Evolutionary conservation across 2,113 vertebrate genomes (phyloP).

Genomic region (Corythoichthys haematopterus): DNA sequence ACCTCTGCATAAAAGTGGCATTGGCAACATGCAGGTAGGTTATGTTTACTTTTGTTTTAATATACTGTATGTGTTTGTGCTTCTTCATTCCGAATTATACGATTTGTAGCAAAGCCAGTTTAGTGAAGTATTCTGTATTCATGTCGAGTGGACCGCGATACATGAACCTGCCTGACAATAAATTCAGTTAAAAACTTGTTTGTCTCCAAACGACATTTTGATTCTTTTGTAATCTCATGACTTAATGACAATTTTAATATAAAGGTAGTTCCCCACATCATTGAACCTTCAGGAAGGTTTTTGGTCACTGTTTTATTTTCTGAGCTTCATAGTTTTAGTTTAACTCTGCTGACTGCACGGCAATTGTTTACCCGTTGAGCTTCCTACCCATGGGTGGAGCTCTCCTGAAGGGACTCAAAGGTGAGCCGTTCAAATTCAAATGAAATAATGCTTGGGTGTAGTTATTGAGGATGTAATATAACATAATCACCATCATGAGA

Average conservation of each 20-base stretch:
- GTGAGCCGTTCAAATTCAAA: constrained; percentile 41
- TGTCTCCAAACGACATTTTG: not conserved
- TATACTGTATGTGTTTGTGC: not conserved
- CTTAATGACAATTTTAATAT: not conserved
- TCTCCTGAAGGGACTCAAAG: constrained; percentile 33
- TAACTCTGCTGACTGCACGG: constrained; percentile 37
- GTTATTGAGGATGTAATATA: constrained; percentile 12
- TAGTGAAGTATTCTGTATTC: not conserved
- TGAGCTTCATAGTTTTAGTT: constrained; percentile 17
- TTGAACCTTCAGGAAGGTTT: not conserved
- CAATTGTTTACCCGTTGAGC: constrained; percentile 31
- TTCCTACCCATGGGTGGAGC: constrained; percentile 43
- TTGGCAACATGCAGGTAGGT: constrained; percentile 44
- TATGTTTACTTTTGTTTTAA: constrained; percentile 8
- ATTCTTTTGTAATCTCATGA: not conserved
- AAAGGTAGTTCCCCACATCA: not conserved
- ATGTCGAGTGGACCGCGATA: too few relatives aligned
- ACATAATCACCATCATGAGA: constrained; percentile 11
- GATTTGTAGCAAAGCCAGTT: not conserved
- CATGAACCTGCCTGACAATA: too few relatives aligned
- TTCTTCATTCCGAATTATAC: too few relatives aligned
- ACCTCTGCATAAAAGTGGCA: constrained; percentile 18
- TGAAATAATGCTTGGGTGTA: constrained; percentile 23
- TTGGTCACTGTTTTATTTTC: not conserved
- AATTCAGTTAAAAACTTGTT: too few relatives aligned